Conservation (phyloP, 2,797 vertebrate species). For the Xenops minutus region DNA sequence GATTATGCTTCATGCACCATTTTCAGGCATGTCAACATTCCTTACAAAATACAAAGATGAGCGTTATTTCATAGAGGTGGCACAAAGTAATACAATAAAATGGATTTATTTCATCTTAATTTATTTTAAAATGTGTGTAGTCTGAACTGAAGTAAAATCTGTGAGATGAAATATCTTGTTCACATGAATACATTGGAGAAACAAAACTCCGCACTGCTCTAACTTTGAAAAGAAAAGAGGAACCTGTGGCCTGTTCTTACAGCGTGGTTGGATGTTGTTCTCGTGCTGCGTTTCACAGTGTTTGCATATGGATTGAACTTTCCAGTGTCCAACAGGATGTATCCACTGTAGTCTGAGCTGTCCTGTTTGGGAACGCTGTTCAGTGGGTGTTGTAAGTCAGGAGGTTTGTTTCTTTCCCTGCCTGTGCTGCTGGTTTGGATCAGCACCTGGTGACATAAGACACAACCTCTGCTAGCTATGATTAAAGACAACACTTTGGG, state of each 20-base stretch:
- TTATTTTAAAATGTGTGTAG: constrained; percentile 78
- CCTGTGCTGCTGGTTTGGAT: background rate
- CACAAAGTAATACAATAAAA: constrained; percentile 79
- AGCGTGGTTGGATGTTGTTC: background rate
- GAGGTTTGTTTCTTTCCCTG: background rate
- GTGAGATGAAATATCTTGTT: constrained; percentile 73
- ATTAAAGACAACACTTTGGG: background rate
- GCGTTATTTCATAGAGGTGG: constrained; percentile 78
- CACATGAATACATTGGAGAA: constrained; percentile 65
- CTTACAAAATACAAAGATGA: constrained; percentile 74
- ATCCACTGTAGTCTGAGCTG: background rate
- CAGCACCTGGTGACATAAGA: background rate
- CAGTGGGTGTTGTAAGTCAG: background rate
- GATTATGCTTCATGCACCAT: constrained; percentile 76
- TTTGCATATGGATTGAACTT: background rate
- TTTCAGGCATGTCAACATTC: constrained; percentile 78
- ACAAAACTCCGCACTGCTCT: constrained; percentile 34
- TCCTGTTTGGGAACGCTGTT: background rate
- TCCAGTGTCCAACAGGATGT: background rate
- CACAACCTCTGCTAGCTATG: background rate
- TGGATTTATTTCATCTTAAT: constrained; percentile 79
- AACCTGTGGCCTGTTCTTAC: background rate
- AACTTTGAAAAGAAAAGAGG: constrained; percentile 49
- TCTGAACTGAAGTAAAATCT: constrained; percentile 73
- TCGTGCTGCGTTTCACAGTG: background rate